phyloP scores from a whole-genome alignment of 2,113 vertebrate species.

The Lophura nycthemera region DNA sequence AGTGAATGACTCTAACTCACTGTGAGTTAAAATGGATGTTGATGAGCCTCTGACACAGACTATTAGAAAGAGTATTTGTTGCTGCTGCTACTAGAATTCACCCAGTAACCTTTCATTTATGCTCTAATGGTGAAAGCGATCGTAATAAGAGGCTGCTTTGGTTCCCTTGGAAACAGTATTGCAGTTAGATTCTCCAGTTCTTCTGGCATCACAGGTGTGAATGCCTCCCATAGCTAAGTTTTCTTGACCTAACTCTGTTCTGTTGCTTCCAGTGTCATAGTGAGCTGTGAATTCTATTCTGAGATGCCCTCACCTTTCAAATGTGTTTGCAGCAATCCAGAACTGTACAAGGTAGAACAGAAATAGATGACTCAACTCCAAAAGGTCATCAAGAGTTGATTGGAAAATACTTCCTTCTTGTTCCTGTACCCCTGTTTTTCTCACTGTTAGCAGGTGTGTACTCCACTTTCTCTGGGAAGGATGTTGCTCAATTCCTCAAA shows the following conservation, averaged over 20 bases:
- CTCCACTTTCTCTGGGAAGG: not conserved
- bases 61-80: constrained; percentile 43
- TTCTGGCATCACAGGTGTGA: not conserved
- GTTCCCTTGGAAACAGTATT: constrained; percentile 65
- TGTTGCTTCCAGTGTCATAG: not conserved
- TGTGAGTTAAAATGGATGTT: constrained; percentile 39
- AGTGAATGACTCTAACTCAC: constrained; percentile 29
- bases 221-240: not conserved
- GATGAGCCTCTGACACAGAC: constrained; percentile 33
- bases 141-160: constrained; percentile 41
- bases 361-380: not conserved
- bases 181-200: constrained; percentile 24
- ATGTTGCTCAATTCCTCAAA: not conserved
- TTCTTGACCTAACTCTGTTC: not conserved
- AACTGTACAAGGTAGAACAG: not conserved
- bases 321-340: not conserved
- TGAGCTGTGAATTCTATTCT: not conserved
- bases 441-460: not conserved
- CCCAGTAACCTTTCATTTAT: constrained; percentile 67
- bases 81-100: constrained; percentile 68
- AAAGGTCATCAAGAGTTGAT: not conserved
- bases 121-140: constrained; percentile 54
- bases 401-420: not conserved
- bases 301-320: not conserved
- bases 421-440: not conserved